These are phyloP conservation scores for Cepaea hortensis DNA, from an alignment of 2,888 invertebrate species.

Conservation along the genomic window DNA sequence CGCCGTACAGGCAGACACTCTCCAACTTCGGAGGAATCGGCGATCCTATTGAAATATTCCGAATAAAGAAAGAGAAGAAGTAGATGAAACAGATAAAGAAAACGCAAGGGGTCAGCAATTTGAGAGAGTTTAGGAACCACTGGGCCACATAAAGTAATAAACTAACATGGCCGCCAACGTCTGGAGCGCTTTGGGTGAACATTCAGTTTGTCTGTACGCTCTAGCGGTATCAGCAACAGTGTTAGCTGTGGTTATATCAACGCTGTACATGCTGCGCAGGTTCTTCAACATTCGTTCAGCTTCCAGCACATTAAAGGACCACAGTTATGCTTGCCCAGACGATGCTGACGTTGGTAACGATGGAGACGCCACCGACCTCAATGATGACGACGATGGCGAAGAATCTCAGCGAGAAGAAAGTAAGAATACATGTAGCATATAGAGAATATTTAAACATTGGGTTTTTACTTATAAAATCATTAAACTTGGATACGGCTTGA, in stretches of 20 bases:
- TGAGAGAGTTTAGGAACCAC: too few species aligned
- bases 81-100: too few species aligned
- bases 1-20: too few species aligned
- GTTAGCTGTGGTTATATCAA: conserved; percentile 30
- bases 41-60: too few species aligned
- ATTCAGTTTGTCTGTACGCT: conserved; percentile 1
- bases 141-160: neutral
- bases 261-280: conserved; percentile 14
- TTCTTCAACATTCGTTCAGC: conserved; percentile 21
- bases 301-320: neutral
- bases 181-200: neutral
- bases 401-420: neutral
- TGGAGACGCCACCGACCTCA: conserved; percentile 3
- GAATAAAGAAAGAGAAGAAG: too few species aligned
- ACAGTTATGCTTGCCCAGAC: neutral
- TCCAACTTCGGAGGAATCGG: too few species aligned
- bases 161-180: conserved; percentile 10
- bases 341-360: conserved; percentile 3
- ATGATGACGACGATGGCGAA: neutral
- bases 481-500: too few species aligned
- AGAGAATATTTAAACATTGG: neutral
- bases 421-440: neutral
- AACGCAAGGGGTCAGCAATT: too few species aligned
- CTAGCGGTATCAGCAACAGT: conserved; percentile 28
- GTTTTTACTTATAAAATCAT: neutral